Evolutionary conservation across 2,797 vertebrate genomes (phyloP), one percentile per base, ranked within the genome.

Genomic region (Uromys caudimaculatus): DNA sequence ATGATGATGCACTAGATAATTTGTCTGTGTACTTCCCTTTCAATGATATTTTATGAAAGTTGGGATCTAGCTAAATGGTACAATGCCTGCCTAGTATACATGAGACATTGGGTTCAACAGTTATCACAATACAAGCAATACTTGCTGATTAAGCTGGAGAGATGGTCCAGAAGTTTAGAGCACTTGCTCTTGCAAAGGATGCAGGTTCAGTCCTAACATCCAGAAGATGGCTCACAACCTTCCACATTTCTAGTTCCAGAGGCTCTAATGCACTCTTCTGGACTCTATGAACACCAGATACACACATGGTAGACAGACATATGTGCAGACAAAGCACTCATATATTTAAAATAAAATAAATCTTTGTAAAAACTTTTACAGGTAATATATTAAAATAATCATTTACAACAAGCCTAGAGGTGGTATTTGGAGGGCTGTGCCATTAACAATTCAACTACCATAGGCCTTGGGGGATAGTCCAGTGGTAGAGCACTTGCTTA

Each of bases 381-480:
- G 17, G 35, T 47, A 0, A 24, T 44, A 78, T 85, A 77, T 79
- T 32, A 79, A 85, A 90, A 95, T 86, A 58, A 50, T 76, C 73
- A 76, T 60, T 82, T 88, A 86, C 21, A 38, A 24, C 35, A 79
- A 64, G 16, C 5, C 19, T 32, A 75, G 64, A 11, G 16, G n/a
- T 85, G 93, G 60, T 54, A 3, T 62, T 83, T 52, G n/a, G 75
- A 75, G 50, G 35, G 82, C 27, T 93, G 35, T 76, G 69, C 52
- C 69, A 71, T 87, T 76, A 88, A 69, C 14, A 82, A 41, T 82
- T 67, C 58, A 96, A 87, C 81, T 50, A 64, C 76, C 81, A 21
- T 8, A 38, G 35, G 14, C 2, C 67, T 44, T 75, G 6, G 6
- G 6, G 21, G 58, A 7, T 38, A 50, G 1, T 73, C 10, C 23